Base-by-base conservation (phyloP, 2,113 vertebrate genomes). In the Cyprinodon brontotheroides region DNA sequence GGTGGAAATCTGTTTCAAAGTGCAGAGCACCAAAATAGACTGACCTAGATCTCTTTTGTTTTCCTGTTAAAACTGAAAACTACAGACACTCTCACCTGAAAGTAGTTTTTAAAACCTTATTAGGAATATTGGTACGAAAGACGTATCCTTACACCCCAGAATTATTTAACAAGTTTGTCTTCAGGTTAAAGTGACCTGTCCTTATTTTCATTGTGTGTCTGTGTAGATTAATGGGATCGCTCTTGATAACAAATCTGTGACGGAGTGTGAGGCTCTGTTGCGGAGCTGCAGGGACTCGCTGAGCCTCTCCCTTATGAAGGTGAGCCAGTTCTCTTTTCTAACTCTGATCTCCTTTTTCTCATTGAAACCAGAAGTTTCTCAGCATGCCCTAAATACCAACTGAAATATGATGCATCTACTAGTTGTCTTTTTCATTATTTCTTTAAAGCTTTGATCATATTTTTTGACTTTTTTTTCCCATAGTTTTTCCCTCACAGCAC, bases 161-260 rank as follows among this genome's bases (percentile, higher is more conserved):
- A 47, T 63, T 59, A 45, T 61, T 72, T 79, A 65, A 75, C 63
- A 78, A 78, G 75, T 69, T 64, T 61, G 60, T 41, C 68, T 41
- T 62, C 9, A 9, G 45, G 61, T 62, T 70, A 74, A 48, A 82
- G 89, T 65, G 77, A 70, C 69, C 64, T 80, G 82, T 81, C 87
- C 66, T 90, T 79, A 82, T 81, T 87, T 80, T 29, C 41, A 11
- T 9, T 82, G 14, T 76, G 72, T 82, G 65, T 73, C 60, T 78
- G 82, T 90, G 70, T 91, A 99, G 98, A 99, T 99, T 90, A 99
- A 99, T 78, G 97, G 97, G 86, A 98, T 98, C 78, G 95, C 96
- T 86, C 94, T 98, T 91, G 98, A 99, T 95, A 98, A 98, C 92
- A 99, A 99, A 81, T 98, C 97, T 0, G 94, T 98, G 90, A 97